Base-by-base conservation (phyloP, 30 jellyfish, hydroid and myxozoan species). In the Aurelia aurita complex sp. Pacific region DNA sequence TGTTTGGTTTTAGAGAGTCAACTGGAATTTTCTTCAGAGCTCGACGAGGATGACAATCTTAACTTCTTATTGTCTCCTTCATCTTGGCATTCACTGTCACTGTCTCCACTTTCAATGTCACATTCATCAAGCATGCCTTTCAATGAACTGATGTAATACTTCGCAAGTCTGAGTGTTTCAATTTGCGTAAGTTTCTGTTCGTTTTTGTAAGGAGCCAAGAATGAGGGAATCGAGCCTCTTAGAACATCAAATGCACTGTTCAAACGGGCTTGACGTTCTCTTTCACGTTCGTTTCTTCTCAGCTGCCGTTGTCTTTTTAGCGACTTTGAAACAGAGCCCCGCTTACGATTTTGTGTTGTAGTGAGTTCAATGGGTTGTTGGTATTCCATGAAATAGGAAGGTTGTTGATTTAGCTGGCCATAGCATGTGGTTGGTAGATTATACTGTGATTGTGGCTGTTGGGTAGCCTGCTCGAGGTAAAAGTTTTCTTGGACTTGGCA, bases 201-300 rank as follows among this genome's bases (percentile, higher is more conserved):
- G 23, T 90, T 79, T 79, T 95, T 95, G 60, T 87, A 95, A 15
- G 99, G 99, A 19, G 99, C 95, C 4, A 95, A 88, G 76, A 89
- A 89, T 10, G 97, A 88, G 7, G 99, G 99, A 50, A 95, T 95
- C 0, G 93, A 74, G 64, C 92, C 96, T 34, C 99, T 88, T 23
- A 95, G 94, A 17, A 95, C 98, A 74, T 95, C 99, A 62, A 95
- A 95, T 3, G 99, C 99, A 42, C 97, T 90, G 80, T 95, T 95
- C 61, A 95, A 43, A 11, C 99, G 90, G 51, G 92, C 92, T 83
- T 95, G 99, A 33, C 99, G 83, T 65, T 96, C 99, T 38, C 99
- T 18, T 68, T 95, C 99, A 19, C 99, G 97, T 74, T 95, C 99
- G 89, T 95, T 95, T 57, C 99, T 61, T 72, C 98, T 73, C 65